These are phyloP conservation scores for Hystrix cristata DNA, from an alignment of 2,113 vertebrate genomes.

Conservation along the genomic window DNA sequence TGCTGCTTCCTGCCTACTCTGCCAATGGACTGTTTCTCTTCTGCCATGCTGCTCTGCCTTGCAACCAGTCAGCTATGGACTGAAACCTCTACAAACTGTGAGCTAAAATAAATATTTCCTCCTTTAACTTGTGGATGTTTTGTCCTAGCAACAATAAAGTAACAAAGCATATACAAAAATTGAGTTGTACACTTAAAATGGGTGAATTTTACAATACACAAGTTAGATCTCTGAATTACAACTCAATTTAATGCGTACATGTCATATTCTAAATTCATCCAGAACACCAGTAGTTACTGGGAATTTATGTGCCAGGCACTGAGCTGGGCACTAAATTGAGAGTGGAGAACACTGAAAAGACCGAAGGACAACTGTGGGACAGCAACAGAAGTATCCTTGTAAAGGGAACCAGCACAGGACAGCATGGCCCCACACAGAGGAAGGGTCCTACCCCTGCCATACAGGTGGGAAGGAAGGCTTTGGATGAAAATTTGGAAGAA, in stretches of 20 bases:
- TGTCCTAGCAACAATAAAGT: not conserved
- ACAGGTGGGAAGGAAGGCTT: not conserved
- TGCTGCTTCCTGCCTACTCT: not conserved
- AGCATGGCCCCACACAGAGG: not conserved
- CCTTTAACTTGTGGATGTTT: not conserved
- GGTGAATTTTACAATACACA: not conserved
- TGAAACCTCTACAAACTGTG: not conserved
- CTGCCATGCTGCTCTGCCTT: not conserved
- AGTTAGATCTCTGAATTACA: not conserved
- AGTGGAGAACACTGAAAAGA: not conserved
- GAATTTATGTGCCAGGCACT: not conserved
- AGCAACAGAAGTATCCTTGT: not conserved
- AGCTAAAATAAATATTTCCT: not conserved
- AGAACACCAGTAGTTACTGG: not conserved
- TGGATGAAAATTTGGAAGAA: not conserved
- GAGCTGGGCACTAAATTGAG: not conserved
- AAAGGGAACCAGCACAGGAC: not conserved
- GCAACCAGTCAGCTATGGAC: not conserved
- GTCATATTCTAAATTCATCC: not conserved
- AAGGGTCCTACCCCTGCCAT: not conserved
- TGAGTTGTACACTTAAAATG: not conserved
- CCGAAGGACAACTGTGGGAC: not conserved
- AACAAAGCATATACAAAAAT: not conserved
- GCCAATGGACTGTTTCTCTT: not conserved
- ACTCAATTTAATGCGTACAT: not conserved